phyloP scores from a whole-genome alignment of 2,797 vertebrate species.

The Hephaestus fuliginosus region DNA sequence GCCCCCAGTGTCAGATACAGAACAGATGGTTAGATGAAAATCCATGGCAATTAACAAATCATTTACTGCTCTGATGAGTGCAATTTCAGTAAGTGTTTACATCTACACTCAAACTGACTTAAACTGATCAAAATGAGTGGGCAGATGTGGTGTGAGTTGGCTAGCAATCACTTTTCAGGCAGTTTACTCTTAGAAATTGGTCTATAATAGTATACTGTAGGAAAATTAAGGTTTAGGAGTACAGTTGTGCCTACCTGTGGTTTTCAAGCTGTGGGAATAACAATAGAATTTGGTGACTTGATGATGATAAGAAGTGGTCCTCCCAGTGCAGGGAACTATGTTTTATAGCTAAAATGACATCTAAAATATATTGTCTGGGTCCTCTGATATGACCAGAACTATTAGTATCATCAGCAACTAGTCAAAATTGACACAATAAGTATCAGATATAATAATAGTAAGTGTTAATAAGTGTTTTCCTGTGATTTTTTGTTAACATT shows the following conservation, averaged over 20 bases:
- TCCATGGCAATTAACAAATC: conserved; percentile 39
- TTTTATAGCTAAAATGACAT: neutral
- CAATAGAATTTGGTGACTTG: neutral
- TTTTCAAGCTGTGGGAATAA: neutral
- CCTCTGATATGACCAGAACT: neutral
- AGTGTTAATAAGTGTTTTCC: neutral
- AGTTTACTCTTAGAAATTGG: conserved; percentile 20
- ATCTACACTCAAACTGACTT: conserved; percentile 41
- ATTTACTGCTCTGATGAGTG: conserved; percentile 35
- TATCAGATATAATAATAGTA: neutral
- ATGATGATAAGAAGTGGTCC: neutral
- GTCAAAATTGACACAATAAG: neutral
- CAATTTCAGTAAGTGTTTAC: conserved; percentile 50
- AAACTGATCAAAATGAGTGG: conserved; percentile 39
- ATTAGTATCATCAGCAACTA: neutral
- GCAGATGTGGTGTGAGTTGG: conserved; percentile 49
- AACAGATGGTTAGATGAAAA: conserved; percentile 49
- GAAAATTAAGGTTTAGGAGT: neutral
- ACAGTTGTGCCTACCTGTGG: conserved; percentile 2
- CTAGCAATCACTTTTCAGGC: conserved; percentile 11
- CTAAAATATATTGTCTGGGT: neutral
- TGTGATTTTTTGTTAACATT: neutral
- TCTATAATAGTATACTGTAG: conserved; percentile 6
- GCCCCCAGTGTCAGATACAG: conserved; percentile 20
- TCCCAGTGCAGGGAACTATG: neutral